Percentiles rank a stretch among this genome's conserved stretches.
Evolutionary conservation across 2,113 vertebrate genomes (phyloP).

Genomic region (Eulemur rufifrons): DNA sequence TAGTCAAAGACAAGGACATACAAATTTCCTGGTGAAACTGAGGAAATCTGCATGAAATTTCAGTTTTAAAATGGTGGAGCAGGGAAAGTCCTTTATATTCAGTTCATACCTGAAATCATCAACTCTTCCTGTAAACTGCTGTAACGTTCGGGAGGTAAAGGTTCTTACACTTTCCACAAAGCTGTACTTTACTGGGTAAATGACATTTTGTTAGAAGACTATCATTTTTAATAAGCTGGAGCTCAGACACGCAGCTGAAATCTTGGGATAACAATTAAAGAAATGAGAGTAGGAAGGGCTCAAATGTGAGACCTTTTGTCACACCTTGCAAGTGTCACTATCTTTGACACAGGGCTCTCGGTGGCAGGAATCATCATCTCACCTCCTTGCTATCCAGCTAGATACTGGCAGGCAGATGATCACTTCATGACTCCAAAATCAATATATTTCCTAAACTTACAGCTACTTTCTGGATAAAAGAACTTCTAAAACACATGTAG

Average conservation of each 20-base stretch:
- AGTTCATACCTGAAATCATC: neutral
- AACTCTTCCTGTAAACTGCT: neutral
- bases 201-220: neutral
- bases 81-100: neutral
- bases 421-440: neutral
- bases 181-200: neutral
- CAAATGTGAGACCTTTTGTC: accelerated
- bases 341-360: neutral
- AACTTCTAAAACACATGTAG: neutral
- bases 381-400: neutral
- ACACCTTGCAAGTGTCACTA: accelerated
- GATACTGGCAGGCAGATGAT: neutral
- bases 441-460: neutral
- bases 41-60: neutral
- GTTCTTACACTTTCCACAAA: neutral
- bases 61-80: neutral
- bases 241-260: neutral
- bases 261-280: neutral
- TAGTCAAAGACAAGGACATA: neutral
- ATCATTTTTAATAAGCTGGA: neutral
- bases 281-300: neutral
- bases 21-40: neutral
- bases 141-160: neutral
- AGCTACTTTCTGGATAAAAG: neutral
- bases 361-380: neutral